These are phyloP conservation scores for Aporophyla lueneburgensis DNA, from an alignment of 2,888 invertebrate species.

Conservation along the genomic window DNA sequence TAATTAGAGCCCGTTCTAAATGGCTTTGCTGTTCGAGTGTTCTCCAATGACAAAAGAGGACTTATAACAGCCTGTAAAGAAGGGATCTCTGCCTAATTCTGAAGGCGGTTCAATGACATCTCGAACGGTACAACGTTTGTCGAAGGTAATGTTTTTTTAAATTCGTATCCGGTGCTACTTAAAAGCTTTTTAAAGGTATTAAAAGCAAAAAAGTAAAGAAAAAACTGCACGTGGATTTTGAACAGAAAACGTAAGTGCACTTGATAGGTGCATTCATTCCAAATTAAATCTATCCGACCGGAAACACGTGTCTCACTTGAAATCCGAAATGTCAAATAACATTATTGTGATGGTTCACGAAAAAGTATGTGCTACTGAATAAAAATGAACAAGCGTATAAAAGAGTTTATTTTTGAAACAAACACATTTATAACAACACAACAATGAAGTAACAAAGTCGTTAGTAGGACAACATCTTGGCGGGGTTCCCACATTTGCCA, in stretches of 20 bases:
- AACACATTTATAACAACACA: slow-evolving; percentile 78
- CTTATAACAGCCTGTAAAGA: slow-evolving; percentile 79
- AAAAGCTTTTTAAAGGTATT: slow-evolving; percentile 72
- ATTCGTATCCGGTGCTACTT: slow-evolving; percentile 84
- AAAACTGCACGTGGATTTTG: slow-evolving; percentile 74
- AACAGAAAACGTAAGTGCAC: slow-evolving; percentile 58
- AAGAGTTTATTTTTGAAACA: slow-evolving; percentile 71
- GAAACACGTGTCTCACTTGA: slow-evolving; percentile 51
- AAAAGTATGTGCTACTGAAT: slow-evolving; percentile 47
- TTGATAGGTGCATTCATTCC: slow-evolving; percentile 46
- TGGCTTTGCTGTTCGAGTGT: slow-evolving; percentile 82
- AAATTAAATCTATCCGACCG: slow-evolving; percentile 55
- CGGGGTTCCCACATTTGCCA: slow-evolving; percentile 90
- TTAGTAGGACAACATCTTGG: slow-evolving; percentile 89
- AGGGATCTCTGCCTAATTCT: slow-evolving; percentile 81
- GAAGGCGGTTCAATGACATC: slow-evolving; percentile 84
- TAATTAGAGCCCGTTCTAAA: slow-evolving; percentile 86
- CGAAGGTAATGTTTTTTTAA: slow-evolving; percentile 81
- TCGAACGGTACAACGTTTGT: slow-evolving; percentile 76
- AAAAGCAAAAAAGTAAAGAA: slow-evolving; percentile 69
- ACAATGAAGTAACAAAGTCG: slow-evolving; percentile 88
- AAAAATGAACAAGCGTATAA: slow-evolving; percentile 61
- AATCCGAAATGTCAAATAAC: slow-evolving; percentile 37
- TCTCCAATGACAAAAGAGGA: slow-evolving; percentile 86
- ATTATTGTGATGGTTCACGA: slow-evolving; percentile 22